A percentile compares a stretch with the other conserved stretches of the same genome.
Evolutionary conservation across 2,113 vertebrate species (phyloP).

Genomic region (Panthera tigris): DNA sequence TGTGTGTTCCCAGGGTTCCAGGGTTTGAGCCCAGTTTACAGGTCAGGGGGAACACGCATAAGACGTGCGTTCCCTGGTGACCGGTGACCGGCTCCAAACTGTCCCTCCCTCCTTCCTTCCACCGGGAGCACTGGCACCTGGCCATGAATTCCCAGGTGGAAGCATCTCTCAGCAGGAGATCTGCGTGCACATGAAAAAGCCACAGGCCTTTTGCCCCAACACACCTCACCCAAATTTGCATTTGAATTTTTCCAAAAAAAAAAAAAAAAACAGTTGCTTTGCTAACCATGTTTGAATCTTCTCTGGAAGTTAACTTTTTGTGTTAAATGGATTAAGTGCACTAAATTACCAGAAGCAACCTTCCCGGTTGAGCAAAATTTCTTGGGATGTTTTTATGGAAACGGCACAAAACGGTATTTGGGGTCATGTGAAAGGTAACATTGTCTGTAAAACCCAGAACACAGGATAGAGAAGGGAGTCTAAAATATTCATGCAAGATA

Average conservation of each 20-base stretch:
- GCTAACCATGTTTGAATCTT: neutral
- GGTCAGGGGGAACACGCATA: fast-evolving
- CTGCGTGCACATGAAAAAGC: neutral
- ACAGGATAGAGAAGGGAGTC: neutral
- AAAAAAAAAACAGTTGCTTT: neutral
- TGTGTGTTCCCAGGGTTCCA: neutral
- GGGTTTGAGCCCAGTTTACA: neutral
- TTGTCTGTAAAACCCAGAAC: too few species aligned
- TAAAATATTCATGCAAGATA: neutral
- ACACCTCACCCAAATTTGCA: neutral
- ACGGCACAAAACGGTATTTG: fast-evolving
- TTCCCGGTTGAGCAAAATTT: neutral
- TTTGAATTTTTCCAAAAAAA: neutral
- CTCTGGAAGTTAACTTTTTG: neutral
- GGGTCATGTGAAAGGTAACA: fast-evolving
- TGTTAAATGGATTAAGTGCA: neutral
- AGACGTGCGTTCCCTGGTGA: neutral
- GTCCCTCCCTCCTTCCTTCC: neutral
- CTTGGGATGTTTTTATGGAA: neutral
- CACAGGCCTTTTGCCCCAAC: neutral
- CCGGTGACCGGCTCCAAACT: fast-evolving
- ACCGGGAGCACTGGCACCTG: fast-evolving
- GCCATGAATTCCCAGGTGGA: too few species aligned
- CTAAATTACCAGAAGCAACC: neutral
- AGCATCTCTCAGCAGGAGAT: neutral